Evolutionary conservation across 2,113 vertebrate species (phyloP), one percentile per base, ranked within the genome.

Genomic region (Larimichthys polyactis): DNA sequence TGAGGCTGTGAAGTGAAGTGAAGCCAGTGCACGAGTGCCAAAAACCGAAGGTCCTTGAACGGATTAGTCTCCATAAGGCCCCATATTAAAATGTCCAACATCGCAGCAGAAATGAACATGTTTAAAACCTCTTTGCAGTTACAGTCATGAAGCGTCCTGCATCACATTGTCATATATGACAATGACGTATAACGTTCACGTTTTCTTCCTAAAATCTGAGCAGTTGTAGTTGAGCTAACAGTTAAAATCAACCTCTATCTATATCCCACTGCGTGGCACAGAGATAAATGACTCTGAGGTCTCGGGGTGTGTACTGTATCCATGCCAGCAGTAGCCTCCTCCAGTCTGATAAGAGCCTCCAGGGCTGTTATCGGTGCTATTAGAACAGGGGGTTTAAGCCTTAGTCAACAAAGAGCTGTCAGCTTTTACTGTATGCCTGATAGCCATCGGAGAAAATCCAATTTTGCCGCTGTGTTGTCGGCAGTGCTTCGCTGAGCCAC

Each of bases 391-490:
- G 80, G 51, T 85, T 89, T 83, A 91, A 91, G 75, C 84, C 84
- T 84, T 63, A 81, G 90, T 92, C 90, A 90, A 93, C 89, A 94
- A 90, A 87, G 79, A 85, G 79, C 85, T 89, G 88, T 90, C 90
- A 90, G 87, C 87, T 82, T 79, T 80, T 84, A 92, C 90, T 89
- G 88, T 92, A 88, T 40, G 12, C 80, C 82, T 70, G 91, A 91
- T 93, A 92, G 86, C 87, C 83, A 91, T 91, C 90, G n/a, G 79
- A 90, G 76, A 77, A 88, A 92, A 93, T 91, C 89, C 89, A 89
- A 92, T 91, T 91, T 90, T 78, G 69, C 84, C n/a, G 67, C 79
- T 84, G 81, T 72, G 82, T 74, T 82, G 83, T 82, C 49, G 7
- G 64, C 44, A 3, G 54, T 67, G 19, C 60, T 58, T 40, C 11